These are phyloP conservation scores for Styela clava DNA, from an alignment of 23 tunicate genomes.

Conservation along the genomic window DNA sequence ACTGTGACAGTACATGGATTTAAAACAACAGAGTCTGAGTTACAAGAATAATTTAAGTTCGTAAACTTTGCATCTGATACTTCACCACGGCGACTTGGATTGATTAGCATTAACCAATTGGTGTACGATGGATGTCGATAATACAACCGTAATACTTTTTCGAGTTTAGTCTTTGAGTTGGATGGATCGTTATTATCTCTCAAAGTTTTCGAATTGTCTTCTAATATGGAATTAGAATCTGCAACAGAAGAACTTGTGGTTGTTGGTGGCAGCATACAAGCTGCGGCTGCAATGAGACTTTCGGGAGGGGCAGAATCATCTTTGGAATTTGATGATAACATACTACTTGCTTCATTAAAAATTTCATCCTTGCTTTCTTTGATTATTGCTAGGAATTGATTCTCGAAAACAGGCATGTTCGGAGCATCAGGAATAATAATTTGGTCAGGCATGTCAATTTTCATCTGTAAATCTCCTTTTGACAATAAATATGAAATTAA, in stretches of 20 bases:
- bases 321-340: no score
- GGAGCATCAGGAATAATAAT: conserved; percentile 15
- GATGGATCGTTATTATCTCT: background rate
- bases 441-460: conserved; percentile 17
- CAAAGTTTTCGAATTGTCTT: background rate
- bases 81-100: background rate
- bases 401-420: conserved; percentile 10
- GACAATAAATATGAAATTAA: conserved; percentile 7
- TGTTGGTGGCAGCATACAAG: background rate
- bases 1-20: conserved; percentile 13
- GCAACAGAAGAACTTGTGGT: background rate
- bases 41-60: conserved; percentile 9
- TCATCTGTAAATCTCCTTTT: background rate
- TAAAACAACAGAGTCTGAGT: conserved; percentile 19
- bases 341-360: background rate
- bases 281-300: conserved; percentile 21
- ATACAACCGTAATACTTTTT: background rate
- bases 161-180: background rate
- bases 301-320: conserved; percentile 7
- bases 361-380: background rate
- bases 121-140: conserved; percentile 24
- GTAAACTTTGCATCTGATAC: conserved; percentile 4
- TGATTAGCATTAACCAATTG: conserved; percentile 22
- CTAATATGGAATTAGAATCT: background rate
- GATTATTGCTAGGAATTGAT: conserved; percentile 2